A percentile compares a stretch with the other conserved stretches of the same genome.
Conservation (phyloP, 2,888 invertebrate species). For the Plebejus argus region DNA sequence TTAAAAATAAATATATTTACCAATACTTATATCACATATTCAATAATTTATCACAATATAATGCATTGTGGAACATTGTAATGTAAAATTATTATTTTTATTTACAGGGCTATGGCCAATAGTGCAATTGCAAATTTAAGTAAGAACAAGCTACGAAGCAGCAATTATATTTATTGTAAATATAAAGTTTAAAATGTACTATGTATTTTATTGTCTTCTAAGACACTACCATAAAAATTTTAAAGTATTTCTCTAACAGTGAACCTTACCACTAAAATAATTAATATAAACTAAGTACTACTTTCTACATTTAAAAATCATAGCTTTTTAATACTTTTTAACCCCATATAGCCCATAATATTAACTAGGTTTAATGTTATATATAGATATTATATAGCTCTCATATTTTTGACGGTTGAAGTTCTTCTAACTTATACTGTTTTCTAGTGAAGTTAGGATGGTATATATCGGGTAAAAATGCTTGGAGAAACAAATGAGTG, state of each 20-base stretch:
- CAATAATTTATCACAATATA: background rate
- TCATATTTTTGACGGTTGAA: conserved; percentile 60
- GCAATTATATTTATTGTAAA: background rate
- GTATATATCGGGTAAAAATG: conserved; percentile 60
- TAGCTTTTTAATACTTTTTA: background rate
- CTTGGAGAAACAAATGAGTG: conserved; percentile 83
- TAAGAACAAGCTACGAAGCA: background rate
- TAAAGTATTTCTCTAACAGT: background rate
- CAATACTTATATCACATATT: conserved; percentile 7
- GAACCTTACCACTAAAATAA: background rate
- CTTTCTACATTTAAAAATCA: background rate
- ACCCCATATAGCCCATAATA: background rate
- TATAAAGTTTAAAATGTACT: background rate
- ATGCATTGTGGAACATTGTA: background rate
- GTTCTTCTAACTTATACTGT: conserved; percentile 54
- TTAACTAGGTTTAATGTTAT: background rate
- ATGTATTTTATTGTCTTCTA: background rate
- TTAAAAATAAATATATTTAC: conserved; percentile 1
- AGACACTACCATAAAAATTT: background rate
- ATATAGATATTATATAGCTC: too few species aligned
- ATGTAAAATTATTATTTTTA: background rate
- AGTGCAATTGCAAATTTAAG: background rate
- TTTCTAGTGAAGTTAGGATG: conserved; percentile 57
- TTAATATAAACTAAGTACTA: background rate
- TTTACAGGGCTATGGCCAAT: background rate